These are phyloP conservation scores for Penaeus japonicus DNA, from an alignment of 1,140 invertebrate species.

Conservation along the genomic window DNA sequence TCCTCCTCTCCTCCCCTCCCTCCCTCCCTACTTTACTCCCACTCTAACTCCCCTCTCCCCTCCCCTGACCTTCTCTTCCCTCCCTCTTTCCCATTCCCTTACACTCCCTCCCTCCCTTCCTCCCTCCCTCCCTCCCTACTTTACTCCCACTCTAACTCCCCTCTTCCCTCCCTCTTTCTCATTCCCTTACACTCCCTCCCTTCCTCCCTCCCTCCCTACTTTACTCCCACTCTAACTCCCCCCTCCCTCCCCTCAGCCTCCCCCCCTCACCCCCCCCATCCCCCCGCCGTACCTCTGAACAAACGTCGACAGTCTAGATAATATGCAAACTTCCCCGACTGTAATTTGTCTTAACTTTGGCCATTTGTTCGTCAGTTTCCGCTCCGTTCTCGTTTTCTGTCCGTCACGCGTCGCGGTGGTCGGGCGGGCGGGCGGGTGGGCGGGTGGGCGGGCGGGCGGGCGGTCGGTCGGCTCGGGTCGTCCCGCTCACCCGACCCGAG, in stretches of 20 bases:
- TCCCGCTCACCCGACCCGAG: no score
- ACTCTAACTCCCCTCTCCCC: no score
- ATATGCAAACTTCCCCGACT: conserved; percentile 50
- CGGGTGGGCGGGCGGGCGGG: not conserved
- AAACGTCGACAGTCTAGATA: conserved; percentile 53
- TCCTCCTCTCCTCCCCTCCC: not conserved
- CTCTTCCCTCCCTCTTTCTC: not conserved
- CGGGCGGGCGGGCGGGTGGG: not conserved
- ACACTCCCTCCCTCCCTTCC: not conserved
- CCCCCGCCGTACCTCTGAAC: conserved; percentile 28
- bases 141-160: not conserved
- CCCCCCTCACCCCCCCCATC: not conserved
- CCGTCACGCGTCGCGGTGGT: not conserved
- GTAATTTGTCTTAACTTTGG: conserved; percentile 51
- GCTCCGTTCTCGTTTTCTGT: not conserved
- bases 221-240: not conserved
- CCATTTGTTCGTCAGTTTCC: conserved; percentile 47
- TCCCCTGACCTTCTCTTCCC: not conserved
- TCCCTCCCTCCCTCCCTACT: not conserved
- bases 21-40: not conserved
- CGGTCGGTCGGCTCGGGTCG: no score
- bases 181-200: no score
- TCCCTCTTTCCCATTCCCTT: not conserved
- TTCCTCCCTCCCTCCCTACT: not conserved
- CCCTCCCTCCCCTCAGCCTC: not conserved